Conservation (phyloP, 2,113 vertebrate genomes). For the Barbus barbus region DNA sequence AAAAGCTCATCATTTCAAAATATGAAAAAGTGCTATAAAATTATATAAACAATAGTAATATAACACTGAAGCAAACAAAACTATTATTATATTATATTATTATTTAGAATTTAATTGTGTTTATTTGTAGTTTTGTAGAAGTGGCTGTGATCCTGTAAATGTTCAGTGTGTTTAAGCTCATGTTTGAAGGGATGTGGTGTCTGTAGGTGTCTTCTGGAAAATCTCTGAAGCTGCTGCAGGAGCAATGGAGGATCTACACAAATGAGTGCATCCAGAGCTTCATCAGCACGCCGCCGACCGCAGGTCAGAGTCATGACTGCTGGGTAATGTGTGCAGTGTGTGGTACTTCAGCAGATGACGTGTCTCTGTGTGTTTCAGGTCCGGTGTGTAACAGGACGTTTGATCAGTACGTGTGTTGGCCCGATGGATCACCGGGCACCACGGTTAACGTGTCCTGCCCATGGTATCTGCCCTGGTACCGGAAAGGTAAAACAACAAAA, state of each 20-base stretch:
- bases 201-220: conserved; percentile 68
- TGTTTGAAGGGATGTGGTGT: neutral
- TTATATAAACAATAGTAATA: too few relatives aligned
- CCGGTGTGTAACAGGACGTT: conserved; percentile 92
- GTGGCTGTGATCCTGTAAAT: too few relatives aligned
- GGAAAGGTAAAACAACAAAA: too few relatives aligned
- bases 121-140: too few relatives aligned
- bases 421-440: conserved; percentile 83
- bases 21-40: too few relatives aligned
- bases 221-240: conserved; percentile 70
- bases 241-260: conserved; percentile 75
- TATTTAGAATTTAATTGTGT: too few relatives aligned
- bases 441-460: conserved; percentile 91
- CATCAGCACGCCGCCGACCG: conserved; percentile 55
- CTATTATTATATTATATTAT: too few relatives aligned
- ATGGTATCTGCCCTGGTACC: conserved; percentile 91
- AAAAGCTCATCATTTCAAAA: too few relatives aligned
- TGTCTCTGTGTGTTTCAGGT: conserved; percentile 64
- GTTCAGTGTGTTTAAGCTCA: too few relatives aligned
- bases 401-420: conserved; percentile 91
- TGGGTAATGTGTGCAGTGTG: neutral
- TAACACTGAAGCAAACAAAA: too few relatives aligned
- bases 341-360: neutral
- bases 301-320: conserved; percentile 53
- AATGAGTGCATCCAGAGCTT: conserved; percentile 70